phyloP scores from a whole-genome alignment of 2,797 vertebrate genomes.

The Momotus momota region DNA sequence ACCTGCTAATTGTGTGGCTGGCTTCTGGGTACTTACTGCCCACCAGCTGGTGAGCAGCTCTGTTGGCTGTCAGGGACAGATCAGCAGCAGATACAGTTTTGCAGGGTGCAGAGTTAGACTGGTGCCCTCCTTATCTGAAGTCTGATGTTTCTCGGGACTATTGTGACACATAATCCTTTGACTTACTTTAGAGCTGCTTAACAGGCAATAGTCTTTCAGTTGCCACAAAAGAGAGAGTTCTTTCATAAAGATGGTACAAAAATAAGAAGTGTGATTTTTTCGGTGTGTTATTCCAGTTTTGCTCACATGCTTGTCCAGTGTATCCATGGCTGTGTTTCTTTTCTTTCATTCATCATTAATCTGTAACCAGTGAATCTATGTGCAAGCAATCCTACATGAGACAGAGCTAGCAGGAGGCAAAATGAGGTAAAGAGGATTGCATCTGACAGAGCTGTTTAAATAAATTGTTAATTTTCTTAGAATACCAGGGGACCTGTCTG shows the following conservation, averaged over 20 bases:
- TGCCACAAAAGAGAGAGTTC: neutral
- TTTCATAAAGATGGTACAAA: neutral
- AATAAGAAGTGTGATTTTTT: neutral
- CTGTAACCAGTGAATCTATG: constrained; percentile 3
- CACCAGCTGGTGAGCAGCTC: neutral
- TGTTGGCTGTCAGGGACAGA: accelerated
- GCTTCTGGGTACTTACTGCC: neutral
- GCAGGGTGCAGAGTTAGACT: neutral
- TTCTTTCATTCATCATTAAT: neutral
- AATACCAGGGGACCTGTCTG: constrained; percentile 34
- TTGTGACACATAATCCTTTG: neutral
- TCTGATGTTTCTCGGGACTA: neutral
- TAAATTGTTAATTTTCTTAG: constrained; percentile 72
- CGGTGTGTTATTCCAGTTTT: neutral
- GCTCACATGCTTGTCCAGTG: neutral
- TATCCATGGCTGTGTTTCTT: neutral
- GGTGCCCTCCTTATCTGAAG: neutral
- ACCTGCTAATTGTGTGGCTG: neutral
- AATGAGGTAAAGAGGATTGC: constrained; percentile 65
- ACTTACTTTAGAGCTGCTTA: constrained; percentile 7
- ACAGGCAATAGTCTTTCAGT: neutral
- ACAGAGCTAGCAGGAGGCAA: constrained; percentile 44
- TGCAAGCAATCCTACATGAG: constrained; percentile 33
- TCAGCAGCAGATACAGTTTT: neutral
- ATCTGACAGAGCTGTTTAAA: constrained; percentile 72